These are phyloP conservation scores for Nomada fucata DNA, from an alignment of 2,888 invertebrate genomes.

Conservation along the genomic window DNA sequence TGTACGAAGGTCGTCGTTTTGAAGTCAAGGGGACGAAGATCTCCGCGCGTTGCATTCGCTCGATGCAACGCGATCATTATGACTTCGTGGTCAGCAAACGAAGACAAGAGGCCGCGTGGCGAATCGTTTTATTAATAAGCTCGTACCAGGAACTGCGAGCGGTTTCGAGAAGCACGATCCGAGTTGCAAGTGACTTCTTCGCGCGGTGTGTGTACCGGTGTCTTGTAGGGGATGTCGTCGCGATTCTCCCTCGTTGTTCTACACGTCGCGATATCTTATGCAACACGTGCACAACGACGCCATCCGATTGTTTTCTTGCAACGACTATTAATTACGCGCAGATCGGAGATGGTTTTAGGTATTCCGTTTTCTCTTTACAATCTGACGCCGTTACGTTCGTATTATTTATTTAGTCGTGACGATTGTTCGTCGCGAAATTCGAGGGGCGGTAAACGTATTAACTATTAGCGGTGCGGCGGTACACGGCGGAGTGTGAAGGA, in stretches of 20 bases:
- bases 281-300: slow-evolving; percentile 6
- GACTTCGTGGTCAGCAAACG: slow-evolving; percentile 47
- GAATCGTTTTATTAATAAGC: slow-evolving; percentile 63
- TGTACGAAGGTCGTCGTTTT: slow-evolving; percentile 56
- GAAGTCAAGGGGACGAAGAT: slow-evolving; percentile 35
- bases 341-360: not conserved
- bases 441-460: too few relatives aligned
- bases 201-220: slow-evolving; percentile 21
- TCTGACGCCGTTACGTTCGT: too few relatives aligned
- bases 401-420: too few relatives aligned
- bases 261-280: slow-evolving; percentile 46
- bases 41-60: not conserved
- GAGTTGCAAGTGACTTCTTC: slow-evolving; percentile 25
- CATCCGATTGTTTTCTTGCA: not conserved
- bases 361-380: not conserved
- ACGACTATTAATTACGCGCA: not conserved
- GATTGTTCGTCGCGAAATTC: too few relatives aligned
- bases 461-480: too few relatives aligned
- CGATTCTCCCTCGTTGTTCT: slow-evolving; percentile 46
- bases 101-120: slow-evolving; percentile 16
- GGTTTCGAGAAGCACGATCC: slow-evolving; percentile 19
- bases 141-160: slow-evolving; percentile 50
- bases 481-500: too few relatives aligned
- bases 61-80: slow-evolving; percentile 23
- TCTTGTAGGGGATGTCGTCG: slow-evolving; percentile 34